Evolutionary conservation across 1,140 invertebrate species (phyloP), one percentile per base, ranked within the genome.

Genomic region (Aricia agestis): DNA sequence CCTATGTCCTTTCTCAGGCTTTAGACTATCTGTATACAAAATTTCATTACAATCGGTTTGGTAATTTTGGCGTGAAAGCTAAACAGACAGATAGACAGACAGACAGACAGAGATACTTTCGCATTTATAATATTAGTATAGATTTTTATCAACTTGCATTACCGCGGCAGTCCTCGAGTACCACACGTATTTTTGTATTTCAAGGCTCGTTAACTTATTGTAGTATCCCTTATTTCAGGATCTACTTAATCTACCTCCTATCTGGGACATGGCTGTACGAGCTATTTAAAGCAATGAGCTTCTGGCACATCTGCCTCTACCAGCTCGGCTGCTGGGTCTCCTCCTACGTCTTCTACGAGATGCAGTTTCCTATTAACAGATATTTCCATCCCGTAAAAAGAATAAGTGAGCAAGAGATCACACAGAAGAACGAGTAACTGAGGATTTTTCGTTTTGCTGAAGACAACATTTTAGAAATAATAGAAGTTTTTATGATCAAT

Each of bases 261-360:
- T 75, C 82, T 0, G 70, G 80, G 7, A 78, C 80, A 9, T 91
- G 87, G 87, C 74, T 91, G 1, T 91, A 91, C 76, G 74, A 73
- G 4, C 89, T 63, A 3, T 63, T 63, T 77, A 85, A 83, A 6
- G 74, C 84, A 6, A 85, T 92, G 81, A 88, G 73, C 19, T 91
- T 89, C 87, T 89, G 88, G 82, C 87, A 92, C 31, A 82, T 91
- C 67, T 86, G 83, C 61, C 68, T 91, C 1, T 91, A 83, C 76
- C 84, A 90, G 66, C 19, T 84, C 11, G 7, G 76, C 31, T 89
- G 89, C 32, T 89, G 85, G 85, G 31, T 31, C 0, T 79, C 78
- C 2, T 73, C 78, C 0, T 86, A 77, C 66, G 2, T 82, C 42
- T 89, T 84, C 80, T 91, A 91, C 71, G 75, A 67, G 57, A 67